Evolutionary conservation across 2,113 vertebrate species (phyloP).

Genomic region (Notothenia rossii): DNA sequence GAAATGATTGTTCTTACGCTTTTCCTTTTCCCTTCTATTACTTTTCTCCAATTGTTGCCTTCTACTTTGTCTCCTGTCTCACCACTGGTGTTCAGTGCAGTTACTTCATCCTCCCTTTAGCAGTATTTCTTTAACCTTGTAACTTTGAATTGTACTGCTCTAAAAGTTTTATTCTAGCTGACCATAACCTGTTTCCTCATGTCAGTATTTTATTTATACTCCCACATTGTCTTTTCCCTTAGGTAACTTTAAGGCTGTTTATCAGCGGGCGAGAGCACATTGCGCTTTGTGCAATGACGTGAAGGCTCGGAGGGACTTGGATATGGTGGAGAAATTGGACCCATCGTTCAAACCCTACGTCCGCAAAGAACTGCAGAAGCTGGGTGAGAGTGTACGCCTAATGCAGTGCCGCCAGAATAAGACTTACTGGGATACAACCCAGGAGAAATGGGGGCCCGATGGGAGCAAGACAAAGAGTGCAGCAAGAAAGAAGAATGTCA

Average conservation of each 20-base stretch:
- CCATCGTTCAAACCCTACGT: conserved; percentile 79
- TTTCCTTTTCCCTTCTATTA: conserved; percentile 54
- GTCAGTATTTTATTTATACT: conserved; percentile 6
- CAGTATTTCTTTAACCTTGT: conserved; percentile 3
- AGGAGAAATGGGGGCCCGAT: conserved; percentile 74
- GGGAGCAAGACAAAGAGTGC: conserved; percentile 54
- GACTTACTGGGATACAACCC: conserved; percentile 80
- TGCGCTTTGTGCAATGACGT: conserved; percentile 84
- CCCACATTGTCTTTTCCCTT: conserved; percentile 9
- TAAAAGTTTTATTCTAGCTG: background rate
- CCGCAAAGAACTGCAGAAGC: conserved; percentile 83
- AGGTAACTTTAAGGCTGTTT: conserved; percentile 89
- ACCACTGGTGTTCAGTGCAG: background rate
- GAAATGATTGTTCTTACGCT: conserved; percentile 50
- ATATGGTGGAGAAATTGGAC: conserved; percentile 81
- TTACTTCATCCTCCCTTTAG: conserved; percentile 3
- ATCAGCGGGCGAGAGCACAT: conserved; percentile 86
- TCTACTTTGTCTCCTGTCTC: conserved; percentile 9
- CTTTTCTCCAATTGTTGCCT: conserved; percentile 8
- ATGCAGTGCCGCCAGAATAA: conserved; percentile 81
- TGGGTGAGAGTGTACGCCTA: conserved; percentile 81
- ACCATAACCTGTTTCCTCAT: background rate
- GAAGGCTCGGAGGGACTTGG: conserved; percentile 81
- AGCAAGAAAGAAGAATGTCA: conserved; percentile 40
- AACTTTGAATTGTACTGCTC: background rate